Evolutionary conservation across 2,113 vertebrate genomes (phyloP).

Genomic region (Percina caprodes): DNA sequence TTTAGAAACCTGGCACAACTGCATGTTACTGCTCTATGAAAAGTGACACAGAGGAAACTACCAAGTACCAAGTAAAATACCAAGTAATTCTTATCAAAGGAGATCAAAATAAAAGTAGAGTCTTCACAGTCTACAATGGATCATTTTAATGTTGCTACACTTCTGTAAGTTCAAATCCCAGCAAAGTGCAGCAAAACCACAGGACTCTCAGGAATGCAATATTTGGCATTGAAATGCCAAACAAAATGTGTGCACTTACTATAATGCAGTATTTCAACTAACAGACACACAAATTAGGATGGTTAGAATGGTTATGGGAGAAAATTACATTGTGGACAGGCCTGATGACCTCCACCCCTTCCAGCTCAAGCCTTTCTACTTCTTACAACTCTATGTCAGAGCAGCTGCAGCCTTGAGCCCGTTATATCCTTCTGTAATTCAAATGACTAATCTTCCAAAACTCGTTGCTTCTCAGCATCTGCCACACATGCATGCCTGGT

Average conservation of each 20-base stretch:
- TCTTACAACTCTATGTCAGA: constrained; percentile 25
- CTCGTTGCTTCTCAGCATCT: constrained; percentile 7
- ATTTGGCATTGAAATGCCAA: background rate
- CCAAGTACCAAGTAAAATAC: too few relatives aligned
- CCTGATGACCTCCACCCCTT: constrained; percentile 10
- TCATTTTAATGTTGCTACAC: background rate
- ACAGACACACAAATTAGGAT: constrained; percentile 2
- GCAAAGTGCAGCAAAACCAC: background rate
- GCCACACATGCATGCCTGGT: constrained; percentile 49
- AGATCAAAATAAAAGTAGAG: constrained; percentile 6
- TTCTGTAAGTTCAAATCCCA: background rate
- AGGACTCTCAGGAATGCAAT: background rate
- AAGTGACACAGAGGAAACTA: background rate
- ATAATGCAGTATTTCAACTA: background rate
- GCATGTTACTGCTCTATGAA: background rate
- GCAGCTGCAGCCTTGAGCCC: constrained; percentile 35
- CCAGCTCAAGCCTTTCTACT: constrained; percentile 28
- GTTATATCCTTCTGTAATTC: constrained; percentile 27
- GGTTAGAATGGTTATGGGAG: background rate
- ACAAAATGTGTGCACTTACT: background rate
- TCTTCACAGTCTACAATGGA: background rate
- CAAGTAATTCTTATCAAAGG: background rate
- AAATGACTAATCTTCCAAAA: constrained; percentile 55
- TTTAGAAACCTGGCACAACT: background rate
- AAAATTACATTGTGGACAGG: background rate